Conservation (phyloP, 2,888 invertebrate genomes). For the Eretmocerus hayati region DNA sequence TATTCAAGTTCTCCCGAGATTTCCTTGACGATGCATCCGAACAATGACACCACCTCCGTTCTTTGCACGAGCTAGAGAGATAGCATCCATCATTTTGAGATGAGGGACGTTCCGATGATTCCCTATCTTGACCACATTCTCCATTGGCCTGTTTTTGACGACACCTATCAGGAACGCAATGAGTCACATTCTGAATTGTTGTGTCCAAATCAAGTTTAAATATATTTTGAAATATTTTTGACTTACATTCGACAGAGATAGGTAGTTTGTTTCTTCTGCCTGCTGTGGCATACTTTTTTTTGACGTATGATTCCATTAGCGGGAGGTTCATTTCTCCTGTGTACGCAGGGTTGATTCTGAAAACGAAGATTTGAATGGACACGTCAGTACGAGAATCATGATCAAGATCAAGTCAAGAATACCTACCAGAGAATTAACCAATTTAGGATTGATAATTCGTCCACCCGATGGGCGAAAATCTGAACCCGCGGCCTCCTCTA, state of each 20-base stretch:
- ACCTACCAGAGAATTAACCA: slow-evolving; percentile 41
- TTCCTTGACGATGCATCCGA: slow-evolving; percentile 10
- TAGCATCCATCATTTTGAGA: slow-evolving; percentile 26
- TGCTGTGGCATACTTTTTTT: slow-evolving; percentile 38
- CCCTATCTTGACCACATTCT: slow-evolving; percentile 10
- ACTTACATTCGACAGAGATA: slow-evolving; percentile 31
- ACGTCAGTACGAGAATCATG: background rate
- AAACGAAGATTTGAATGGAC: slow-evolving; percentile 8
- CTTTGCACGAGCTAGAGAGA: slow-evolving; percentile 18
- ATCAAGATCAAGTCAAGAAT: background rate
- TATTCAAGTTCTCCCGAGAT: slow-evolving; percentile 15
- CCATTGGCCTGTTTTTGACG: slow-evolving; percentile 16
- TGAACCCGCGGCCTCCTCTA: slow-evolving; percentile 53
- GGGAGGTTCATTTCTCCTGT: slow-evolving; percentile 25
- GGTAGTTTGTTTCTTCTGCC: slow-evolving; percentile 27
- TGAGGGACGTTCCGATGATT: slow-evolving; percentile 14
- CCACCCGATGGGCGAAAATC: slow-evolving; percentile 24
- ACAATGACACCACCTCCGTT: slow-evolving; percentile 16
- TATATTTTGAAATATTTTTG: slow-evolving; percentile 3
- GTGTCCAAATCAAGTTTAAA: background rate
- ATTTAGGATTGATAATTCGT: slow-evolving; percentile 45
- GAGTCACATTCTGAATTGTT: too few relatives aligned
- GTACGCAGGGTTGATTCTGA: slow-evolving; percentile 31
- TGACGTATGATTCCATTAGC: slow-evolving; percentile 36
- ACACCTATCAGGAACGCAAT: slow-evolving; percentile 22